phyloP scores from a whole-genome alignment of 2,797 vertebrate genomes.

The Bufotes viridis region DNA sequence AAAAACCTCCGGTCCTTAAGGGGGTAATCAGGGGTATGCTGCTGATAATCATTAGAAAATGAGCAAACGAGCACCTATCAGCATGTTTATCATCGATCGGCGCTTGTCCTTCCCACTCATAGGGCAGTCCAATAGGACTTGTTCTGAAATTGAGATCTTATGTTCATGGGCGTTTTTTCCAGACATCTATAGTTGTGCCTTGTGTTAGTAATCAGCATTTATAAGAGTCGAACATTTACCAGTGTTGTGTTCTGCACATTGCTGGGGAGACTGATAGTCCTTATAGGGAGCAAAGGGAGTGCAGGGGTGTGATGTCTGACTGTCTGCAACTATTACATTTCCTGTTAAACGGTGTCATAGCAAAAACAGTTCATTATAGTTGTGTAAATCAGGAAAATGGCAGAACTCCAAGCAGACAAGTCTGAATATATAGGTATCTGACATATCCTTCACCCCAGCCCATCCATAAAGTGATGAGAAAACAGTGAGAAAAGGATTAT shows the following conservation, averaged over 20 bases:
- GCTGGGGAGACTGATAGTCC: not conserved
- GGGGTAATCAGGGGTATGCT: too few species aligned
- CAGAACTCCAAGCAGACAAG: slow-evolving; percentile 7
- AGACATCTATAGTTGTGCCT: not conserved
- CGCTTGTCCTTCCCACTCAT: too few species aligned
- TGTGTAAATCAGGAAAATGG: slow-evolving; percentile 17
- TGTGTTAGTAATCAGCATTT: slow-evolving; percentile 4
- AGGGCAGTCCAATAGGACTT: not conserved
- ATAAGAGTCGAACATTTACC: not conserved
- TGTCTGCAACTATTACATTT: slow-evolving; percentile 11
- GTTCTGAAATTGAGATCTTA: not conserved
- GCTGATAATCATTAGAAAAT: too few species aligned
- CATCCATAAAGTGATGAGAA: slow-evolving; percentile 6
- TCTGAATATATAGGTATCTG: not conserved
- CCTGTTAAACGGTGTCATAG: not conserved
- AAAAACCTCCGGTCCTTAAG: too few species aligned
- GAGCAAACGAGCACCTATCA: too few species aligned
- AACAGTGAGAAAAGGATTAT: slow-evolving; percentile 12
- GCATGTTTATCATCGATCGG: too few species aligned
- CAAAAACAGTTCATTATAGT: slow-evolving; percentile 24
- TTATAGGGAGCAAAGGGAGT: not conserved
- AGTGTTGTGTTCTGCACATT: not conserved
- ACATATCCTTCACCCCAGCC: slow-evolving; percentile 5
- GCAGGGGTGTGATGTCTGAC: slow-evolving; percentile 19
- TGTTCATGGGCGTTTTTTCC: not conserved